Conservation (phyloP, 35 echinoderm and acorn worm genomes). For the Ophioderma brevispina region DNA sequence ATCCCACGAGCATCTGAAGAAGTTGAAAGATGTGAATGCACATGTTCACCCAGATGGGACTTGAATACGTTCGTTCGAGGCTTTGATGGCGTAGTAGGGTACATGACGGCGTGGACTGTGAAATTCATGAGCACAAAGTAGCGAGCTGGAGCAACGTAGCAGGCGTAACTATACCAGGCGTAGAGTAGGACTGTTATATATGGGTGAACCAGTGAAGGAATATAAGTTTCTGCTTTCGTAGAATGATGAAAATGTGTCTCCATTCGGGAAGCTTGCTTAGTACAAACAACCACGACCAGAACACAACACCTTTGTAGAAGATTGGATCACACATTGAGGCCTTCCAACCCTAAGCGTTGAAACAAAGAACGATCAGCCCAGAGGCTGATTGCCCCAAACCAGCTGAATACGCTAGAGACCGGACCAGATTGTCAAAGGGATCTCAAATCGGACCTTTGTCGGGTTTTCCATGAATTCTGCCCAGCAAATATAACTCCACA, state of each 20-base stretch:
- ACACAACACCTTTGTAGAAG: conserved; percentile 81
- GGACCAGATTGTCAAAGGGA: conserved; percentile 77
- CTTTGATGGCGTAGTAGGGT: conserved; percentile 90
- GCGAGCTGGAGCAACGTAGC: conserved; percentile 79
- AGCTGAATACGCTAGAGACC: conserved; percentile 78
- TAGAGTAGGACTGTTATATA: conserved; percentile 93
- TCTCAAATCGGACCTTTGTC: conserved; percentile 73
- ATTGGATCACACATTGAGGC: conserved; percentile 87
- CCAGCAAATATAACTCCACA: conserved; percentile 75
- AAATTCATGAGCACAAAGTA: conserved; percentile 94
- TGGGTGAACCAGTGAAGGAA: conserved; percentile 98
- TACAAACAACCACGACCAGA: conserved; percentile 96
- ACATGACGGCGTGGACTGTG: conserved; percentile 96
- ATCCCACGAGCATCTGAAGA: conserved; percentile 84
- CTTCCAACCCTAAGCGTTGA: conserved; percentile 75
- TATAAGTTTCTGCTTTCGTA: conserved; percentile 92
- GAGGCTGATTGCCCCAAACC: conserved; percentile 68
- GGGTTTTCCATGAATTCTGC: conserved; percentile 75
- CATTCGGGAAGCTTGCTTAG: conserved; percentile 95
- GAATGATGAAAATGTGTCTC: conserved; percentile 91
- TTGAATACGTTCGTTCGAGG: conserved; percentile 59
- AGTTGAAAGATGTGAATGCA: conserved; percentile 77
- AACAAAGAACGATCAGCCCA: conserved; percentile 69
- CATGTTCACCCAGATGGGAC: conserved; percentile 88
- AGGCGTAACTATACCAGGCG: conserved; percentile 92